phyloP scores from a whole-genome alignment of 2,113 vertebrate genomes.

The Pygathrix nemaeus region DNA sequence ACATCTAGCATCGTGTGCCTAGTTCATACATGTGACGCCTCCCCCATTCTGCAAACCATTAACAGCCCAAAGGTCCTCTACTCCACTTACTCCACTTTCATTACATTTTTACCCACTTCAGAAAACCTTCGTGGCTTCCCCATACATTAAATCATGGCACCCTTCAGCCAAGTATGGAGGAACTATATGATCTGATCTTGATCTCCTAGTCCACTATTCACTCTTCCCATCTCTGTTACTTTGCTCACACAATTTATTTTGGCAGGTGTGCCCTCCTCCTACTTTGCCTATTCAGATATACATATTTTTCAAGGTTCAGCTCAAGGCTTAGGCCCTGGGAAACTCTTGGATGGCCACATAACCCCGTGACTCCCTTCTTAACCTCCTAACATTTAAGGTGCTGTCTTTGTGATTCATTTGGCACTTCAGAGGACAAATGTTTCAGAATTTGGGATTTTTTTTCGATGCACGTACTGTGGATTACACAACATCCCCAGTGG shows the following conservation, averaged over 20 bases:
- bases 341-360: not conserved
- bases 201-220: not conserved
- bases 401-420: not conserved
- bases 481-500: not conserved
- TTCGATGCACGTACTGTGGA: not conserved
- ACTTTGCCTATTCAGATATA: not conserved
- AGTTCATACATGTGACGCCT: not conserved
- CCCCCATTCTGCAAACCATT: not conserved
- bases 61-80: not conserved
- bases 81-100: not conserved
- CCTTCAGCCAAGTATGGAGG: not conserved
- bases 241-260: not conserved
- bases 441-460: not conserved
- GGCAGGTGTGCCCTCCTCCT: not conserved
- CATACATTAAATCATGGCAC: not conserved
- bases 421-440: not conserved
- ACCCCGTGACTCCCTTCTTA: not conserved
- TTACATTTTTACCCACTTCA: constrained; percentile 1
- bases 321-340: not conserved
- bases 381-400: not conserved
- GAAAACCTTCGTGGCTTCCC: not conserved
- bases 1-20: not conserved
- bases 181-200: not conserved
- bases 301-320: not conserved
- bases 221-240: not conserved